Evolutionary conservation across 2,888 invertebrate species (phyloP).

Genomic region (Eristalinus aeneus): DNA sequence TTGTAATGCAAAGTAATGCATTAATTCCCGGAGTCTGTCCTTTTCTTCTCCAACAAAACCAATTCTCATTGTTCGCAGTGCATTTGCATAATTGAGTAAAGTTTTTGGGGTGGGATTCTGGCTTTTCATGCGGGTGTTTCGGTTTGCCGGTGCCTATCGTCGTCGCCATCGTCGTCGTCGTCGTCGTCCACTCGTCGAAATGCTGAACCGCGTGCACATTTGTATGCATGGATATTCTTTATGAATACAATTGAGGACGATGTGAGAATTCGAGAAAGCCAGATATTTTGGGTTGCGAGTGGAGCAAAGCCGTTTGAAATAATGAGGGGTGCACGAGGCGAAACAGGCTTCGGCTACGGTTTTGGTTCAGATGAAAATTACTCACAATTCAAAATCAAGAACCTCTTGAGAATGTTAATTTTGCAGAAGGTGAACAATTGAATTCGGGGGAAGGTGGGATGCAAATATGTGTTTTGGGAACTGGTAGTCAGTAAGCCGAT

Average conservation of each 20-base stretch:
- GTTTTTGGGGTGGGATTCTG: not conserved
- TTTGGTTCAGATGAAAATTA: not conserved
- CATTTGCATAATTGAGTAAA: conserved; percentile 12
- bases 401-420: not conserved
- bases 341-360: not conserved
- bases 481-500: too few species aligned
- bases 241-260: not conserved
- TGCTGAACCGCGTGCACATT: not conserved
- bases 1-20: not conserved
- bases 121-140: not conserved
- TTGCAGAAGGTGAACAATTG: not conserved
- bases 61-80: not conserved
- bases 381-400: not conserved
- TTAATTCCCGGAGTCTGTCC: not conserved
- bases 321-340: not conserved
- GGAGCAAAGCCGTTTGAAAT: not conserved
- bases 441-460: not conserved
- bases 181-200: not conserved
- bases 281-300: too few species aligned
- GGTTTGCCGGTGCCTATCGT: too few species aligned
- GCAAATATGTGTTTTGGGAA: too few species aligned
- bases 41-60: not conserved
- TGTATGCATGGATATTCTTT: not conserved
- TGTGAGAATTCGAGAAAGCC: not conserved
- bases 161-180: not conserved